Percentiles rank a stretch among this genome's conserved stretches.
These are phyloP conservation scores for Meriones unguiculatus DNA, from an alignment of 2,113 vertebrate species.

Conservation along the genomic window DNA sequence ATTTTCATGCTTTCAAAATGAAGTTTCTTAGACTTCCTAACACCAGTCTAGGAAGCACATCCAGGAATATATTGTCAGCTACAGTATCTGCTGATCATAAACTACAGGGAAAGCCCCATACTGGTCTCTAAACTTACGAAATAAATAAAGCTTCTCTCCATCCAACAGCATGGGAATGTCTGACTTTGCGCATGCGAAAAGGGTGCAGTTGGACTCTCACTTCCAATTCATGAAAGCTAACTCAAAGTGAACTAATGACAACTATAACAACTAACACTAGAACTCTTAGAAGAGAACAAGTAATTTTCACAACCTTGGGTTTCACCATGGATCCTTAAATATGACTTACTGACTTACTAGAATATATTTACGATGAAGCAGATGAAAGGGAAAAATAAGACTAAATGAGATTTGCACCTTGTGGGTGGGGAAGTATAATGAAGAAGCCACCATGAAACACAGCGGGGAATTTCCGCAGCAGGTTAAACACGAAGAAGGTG, in stretches of 20 bases:
- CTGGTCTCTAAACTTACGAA: neutral
- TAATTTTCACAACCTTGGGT: neutral
- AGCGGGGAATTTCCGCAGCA: neutral
- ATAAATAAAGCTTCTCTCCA: neutral
- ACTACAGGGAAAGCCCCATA: neutral
- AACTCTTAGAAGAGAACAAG: neutral
- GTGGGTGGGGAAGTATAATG: neutral
- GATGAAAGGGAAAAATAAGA: neutral
- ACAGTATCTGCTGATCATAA: neutral
- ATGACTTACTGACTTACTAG: neutral
- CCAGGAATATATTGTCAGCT: neutral
- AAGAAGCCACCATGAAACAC: neutral
- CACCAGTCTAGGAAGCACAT: neutral
- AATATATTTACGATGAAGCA: neutral
- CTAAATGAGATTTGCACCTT: neutral
- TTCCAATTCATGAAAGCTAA: neutral
- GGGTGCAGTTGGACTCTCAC: neutral
- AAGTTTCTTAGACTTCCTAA: neutral
- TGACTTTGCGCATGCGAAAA: neutral
- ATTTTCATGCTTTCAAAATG: constrained; percentile 6
- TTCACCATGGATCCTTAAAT: neutral
- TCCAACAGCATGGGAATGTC: neutral
- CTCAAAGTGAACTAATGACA: neutral
- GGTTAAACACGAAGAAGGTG: neutral
- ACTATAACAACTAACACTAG: neutral